A percentile compares a stretch with the other conserved stretches of the same genome.
Evolutionary conservation across 2,888 invertebrate genomes (phyloP).

Genomic region (Aporophyla nigra): DNA sequence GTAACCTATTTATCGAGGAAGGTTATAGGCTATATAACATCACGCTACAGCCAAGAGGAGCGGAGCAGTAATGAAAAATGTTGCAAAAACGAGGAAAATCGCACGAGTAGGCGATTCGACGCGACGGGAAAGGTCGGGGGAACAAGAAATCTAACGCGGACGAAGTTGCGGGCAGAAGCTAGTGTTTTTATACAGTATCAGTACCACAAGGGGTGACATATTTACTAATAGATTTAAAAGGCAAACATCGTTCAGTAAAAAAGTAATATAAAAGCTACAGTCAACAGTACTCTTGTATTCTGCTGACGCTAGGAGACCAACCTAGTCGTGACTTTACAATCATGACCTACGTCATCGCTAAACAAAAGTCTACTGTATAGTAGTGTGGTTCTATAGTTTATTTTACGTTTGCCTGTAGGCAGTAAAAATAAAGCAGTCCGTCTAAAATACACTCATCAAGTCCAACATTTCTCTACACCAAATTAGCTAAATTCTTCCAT

Average conservation of each 20-base stretch:
- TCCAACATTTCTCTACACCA: constrained; percentile 1
- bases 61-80: no score
- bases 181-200: background rate
- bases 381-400: background rate
- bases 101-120: no score
- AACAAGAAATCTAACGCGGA: no score
- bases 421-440: background rate
- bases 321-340: constrained; percentile 21
- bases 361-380: constrained; percentile 1
- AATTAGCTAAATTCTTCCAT: constrained; percentile 18
- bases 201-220: no score
- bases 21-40: no score
- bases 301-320: constrained; percentile 18
- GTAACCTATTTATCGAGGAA: no score
- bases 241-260: constrained; percentile 6
- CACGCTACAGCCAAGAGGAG: no score
- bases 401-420: background rate
- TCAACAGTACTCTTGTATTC: constrained; percentile 18
- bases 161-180: no score
- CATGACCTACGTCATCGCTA: constrained; percentile 34
- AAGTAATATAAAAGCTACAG: constrained; percentile 9
- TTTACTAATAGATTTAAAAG: no score
- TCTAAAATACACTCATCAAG: constrained; percentile 3
- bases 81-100: no score
- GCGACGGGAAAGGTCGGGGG: no score